Evolutionary conservation across 2,113 vertebrate species (phyloP), one percentile per base, ranked within the genome.

Genomic region (Donacobius atricapilla): DNA sequence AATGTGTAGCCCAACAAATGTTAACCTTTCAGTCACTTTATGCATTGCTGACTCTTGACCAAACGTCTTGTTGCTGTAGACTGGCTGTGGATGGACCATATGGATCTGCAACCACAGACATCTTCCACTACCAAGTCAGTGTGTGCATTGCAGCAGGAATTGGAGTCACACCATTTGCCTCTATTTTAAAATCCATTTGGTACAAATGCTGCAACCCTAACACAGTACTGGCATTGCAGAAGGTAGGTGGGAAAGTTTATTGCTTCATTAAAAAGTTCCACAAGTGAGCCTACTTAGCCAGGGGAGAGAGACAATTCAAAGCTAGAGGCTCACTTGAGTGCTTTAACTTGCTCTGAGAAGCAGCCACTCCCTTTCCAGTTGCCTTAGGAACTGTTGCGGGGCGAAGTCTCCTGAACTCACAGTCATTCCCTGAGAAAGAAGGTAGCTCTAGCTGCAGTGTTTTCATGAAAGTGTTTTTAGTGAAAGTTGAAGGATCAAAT

Each of bases 101-200:
- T 0, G 98, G 98, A 82, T 96, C 98, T 13, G 84, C 98, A 35
- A 94, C 97, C 79, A 97, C 95, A 5, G 98, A 98, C 2, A 94
- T 98, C 58, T 98, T 98, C 84, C 96, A 92, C 89, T 98, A 98
- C 28, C 78, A 4, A 17, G 97, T 98, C 78, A 98, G 98, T 4
- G 92, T 98, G 71, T 98, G 98, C 95, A 96, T 98, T 77, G 98
- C 98, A 7, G 95, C 98, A 7, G 98, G 98, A 37, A 98, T 98
- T 1, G 98, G 98, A 93, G 98, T 98, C 57, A 98, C 98, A 0
- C 98, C 98, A 4, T 98, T 98, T 33, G 98, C 98, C 28, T 97
- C 98, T 18, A 87, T 98, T 89, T 96, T 98, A 89, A 98, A 98
- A 94, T 98, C 98, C 33, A 71, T 98, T 66, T 98, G 98, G 98